phyloP scores from a whole-genome alignment of 1,140 invertebrate species.

The Schlechtendalia chinensis region DNA sequence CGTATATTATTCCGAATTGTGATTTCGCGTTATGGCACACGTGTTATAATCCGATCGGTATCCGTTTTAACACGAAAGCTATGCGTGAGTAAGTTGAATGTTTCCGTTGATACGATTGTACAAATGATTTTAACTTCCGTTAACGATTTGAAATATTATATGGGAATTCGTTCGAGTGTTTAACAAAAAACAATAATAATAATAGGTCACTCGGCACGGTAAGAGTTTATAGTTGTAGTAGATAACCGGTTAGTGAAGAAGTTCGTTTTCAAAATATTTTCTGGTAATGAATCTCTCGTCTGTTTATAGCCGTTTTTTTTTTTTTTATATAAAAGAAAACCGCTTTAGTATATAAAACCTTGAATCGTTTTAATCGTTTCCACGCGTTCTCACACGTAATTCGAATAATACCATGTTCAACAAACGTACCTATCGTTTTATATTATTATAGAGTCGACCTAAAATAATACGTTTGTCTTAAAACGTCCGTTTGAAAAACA shows the following conservation, averaged over 20 bases:
- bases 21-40: neutral
- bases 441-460: neutral
- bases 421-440: neutral
- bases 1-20: neutral
- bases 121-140: too few species aligned
- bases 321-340: neutral
- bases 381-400: neutral
- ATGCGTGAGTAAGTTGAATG: too few species aligned
- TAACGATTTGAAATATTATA: neutral
- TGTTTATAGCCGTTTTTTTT: constrained; percentile 9
- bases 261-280: constrained; percentile 19
- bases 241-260: constrained; percentile 20
- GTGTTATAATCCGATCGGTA: neutral
- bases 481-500: neutral
- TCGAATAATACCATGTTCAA: neutral
- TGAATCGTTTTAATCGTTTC: neutral
- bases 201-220: neutral
- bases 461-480: neutral
- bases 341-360: neutral
- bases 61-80: neutral
- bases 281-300: constrained; percentile 4
- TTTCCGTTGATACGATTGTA: too few species aligned
- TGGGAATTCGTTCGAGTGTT: neutral
- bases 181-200: neutral
- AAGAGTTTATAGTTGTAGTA: neutral